A percentile compares a stretch with the other conserved stretches of the same genome.
Conservation (phyloP, 2,113 vertebrate species). For the Nycticryphes semicollaris region DNA sequence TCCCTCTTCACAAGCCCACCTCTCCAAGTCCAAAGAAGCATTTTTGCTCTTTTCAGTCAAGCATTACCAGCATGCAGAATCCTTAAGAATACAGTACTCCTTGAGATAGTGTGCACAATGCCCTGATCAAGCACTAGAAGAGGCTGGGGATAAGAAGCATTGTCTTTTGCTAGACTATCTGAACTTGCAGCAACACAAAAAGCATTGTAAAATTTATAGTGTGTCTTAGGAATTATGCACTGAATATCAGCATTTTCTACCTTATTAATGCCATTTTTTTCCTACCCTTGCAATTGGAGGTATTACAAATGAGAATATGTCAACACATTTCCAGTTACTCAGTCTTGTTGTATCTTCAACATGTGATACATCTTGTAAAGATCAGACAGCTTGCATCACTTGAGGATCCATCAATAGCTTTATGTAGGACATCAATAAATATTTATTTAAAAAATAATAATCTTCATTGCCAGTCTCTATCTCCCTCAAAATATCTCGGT, state of each 20-base stretch:
- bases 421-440: not conserved
- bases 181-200: not conserved
- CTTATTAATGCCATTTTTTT: not conserved
- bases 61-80: not conserved
- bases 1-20: not conserved
- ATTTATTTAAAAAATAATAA: not conserved
- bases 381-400: not conserved
- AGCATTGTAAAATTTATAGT: not conserved
- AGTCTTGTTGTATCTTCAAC: fast-evolving
- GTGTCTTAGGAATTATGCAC: not conserved
- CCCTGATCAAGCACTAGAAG: not conserved
- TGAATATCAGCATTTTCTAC: not conserved
- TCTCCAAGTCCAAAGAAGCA: not conserved
- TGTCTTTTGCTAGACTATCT: not conserved
- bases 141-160: not conserved
- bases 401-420: not conserved
- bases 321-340: not conserved
- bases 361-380: not conserved
- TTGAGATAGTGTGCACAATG: not conserved
- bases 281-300: not conserved
- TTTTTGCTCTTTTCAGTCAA: not conserved
- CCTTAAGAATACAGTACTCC: not conserved
- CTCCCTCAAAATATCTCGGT: not conserved
- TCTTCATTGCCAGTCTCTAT: not conserved
- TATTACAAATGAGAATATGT: not conserved